Percentiles rank a stretch among this genome's conserved stretches.
Evolutionary conservation across 2,113 vertebrate species (phyloP).

Genomic region (Poecile atricapillus): DNA sequence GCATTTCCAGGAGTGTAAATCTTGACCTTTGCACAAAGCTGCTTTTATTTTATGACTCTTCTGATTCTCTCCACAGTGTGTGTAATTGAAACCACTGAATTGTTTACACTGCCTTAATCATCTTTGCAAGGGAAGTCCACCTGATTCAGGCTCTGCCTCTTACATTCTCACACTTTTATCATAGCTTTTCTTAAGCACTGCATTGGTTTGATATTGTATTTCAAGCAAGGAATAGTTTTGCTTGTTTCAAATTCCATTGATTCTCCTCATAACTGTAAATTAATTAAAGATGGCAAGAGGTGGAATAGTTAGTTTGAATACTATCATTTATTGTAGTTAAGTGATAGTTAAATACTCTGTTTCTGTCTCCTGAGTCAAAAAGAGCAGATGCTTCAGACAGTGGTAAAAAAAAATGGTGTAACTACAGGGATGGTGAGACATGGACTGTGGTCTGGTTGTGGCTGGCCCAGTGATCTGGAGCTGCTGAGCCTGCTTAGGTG

Average conservation of each 20-base stretch:
- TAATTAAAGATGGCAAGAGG: not conserved
- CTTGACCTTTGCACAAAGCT: not conserved
- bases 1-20: not conserved
- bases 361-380: not conserved
- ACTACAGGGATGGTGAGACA: fast-evolving
- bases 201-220: not conserved
- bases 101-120: not conserved
- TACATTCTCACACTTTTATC: not conserved
- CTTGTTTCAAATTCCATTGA: not conserved
- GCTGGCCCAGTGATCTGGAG: not conserved
- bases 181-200: not conserved
- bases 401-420: not conserved
- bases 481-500: not conserved
- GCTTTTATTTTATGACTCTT: not conserved
- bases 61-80: not conserved
- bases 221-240: not conserved
- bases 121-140: not conserved
- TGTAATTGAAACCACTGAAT: not conserved
- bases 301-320: not conserved
- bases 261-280: not conserved
- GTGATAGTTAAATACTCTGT: not conserved
- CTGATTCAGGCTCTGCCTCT: not conserved
- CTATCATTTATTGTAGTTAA: not conserved
- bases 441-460: not conserved
- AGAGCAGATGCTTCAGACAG: not conserved